Evolutionary conservation across 2,797 vertebrate genomes (phyloP), one percentile per base, ranked within the genome.

Genomic region (Eulemur albifrons): DNA sequence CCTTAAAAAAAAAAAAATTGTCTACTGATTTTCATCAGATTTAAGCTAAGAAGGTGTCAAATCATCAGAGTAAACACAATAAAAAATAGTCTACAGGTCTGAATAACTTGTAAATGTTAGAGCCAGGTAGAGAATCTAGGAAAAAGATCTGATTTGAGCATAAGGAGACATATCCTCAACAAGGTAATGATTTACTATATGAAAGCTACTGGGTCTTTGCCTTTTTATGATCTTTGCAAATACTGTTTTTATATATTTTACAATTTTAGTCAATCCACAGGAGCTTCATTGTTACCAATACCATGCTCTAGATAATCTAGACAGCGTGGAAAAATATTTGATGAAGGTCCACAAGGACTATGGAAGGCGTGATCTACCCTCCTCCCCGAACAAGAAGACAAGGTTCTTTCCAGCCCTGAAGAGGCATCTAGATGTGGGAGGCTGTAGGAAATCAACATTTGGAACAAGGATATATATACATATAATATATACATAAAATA

Each of bases 51-150:
- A 72, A 3, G n/a, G 59, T 81, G 15, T 76, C 75, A 92, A 76
- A 27, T n/a, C 40, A 84, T n/a, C 11, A 54, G 27, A 80, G 12
- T 54, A 84, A 89, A 79, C 52, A 52, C 12, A 92, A 57, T 81
- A 38, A 90, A 79, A 85, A 90, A 32, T 67, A 84, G 87, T 67
- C 75, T 80, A 77, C 43, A 84, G 45, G 91, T 69, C 35, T 63
- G n/a, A 93, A 43, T 80, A 85, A 85, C n/a, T 73, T 67, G 2
- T 61, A 81, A 61, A 96, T 73, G 8, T 84, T 63, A 96, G 9
- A 94, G 89, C 21, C 32, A 6, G 8, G 18, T 17, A 63, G 75
- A 72, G 52, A 89, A 91, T 80, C n/a, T 27, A 80, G 23, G 45
- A 63, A 85, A 91, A 90, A 73, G 43, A 27, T 17, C 59, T n/a